A percentile compares a stretch with the other conserved stretches of the same genome.
phyloP scores from a whole-genome alignment of 2,113 vertebrate species.

The Delphinus delphis region DNA sequence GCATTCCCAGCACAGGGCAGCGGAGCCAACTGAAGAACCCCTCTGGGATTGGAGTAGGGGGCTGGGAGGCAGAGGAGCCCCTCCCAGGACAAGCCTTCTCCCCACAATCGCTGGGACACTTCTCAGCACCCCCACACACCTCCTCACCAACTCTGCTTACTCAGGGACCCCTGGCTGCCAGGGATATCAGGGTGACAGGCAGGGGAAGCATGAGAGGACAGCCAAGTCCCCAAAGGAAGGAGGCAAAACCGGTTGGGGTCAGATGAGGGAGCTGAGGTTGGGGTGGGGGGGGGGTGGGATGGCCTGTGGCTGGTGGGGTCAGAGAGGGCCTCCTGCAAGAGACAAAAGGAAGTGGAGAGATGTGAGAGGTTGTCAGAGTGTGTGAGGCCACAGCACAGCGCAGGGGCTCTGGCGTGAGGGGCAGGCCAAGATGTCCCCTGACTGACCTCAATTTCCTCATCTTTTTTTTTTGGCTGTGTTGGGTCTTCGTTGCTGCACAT shows the following conservation, averaged over 20 bases:
- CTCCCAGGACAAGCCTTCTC: background rate
- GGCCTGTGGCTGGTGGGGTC: background rate
- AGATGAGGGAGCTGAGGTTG: background rate
- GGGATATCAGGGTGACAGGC: background rate
- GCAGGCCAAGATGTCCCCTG: background rate
- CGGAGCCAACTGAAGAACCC: background rate
- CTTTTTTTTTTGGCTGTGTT: no score
- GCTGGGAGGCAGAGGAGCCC: background rate
- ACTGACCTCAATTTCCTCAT: background rate
- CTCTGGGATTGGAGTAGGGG: background rate
- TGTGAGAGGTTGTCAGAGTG: background rate
- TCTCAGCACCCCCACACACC: no score
- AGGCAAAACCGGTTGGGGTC: background rate
- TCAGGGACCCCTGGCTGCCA: background rate
- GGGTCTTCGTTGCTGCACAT: no score
- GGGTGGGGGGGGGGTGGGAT: background rate
- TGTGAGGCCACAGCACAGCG: background rate
- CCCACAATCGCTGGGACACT: no score
- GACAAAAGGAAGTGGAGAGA: background rate
- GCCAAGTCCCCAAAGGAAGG: background rate
- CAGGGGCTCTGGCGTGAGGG: background rate
- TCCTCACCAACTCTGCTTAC: background rate
- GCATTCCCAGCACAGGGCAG: background rate
- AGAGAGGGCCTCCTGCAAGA: background rate
- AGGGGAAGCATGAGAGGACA: background rate